Conservation (phyloP, 30 jellyfish, hydroid and myxozoan species). For the Morbakka virulenta region DNA sequence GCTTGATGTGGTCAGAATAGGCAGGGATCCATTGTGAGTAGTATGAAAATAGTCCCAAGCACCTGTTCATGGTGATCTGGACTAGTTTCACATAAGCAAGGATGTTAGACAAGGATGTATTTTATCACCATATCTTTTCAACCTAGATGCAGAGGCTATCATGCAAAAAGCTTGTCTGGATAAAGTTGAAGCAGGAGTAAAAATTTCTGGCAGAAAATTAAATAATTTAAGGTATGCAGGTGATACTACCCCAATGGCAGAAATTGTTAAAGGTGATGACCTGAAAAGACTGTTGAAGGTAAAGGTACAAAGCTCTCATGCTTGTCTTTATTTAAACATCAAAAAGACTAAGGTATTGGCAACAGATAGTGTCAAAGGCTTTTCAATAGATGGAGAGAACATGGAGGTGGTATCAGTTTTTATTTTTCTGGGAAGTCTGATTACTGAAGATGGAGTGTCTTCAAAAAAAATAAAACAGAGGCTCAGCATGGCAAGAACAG, state of each 20-base stretch:
- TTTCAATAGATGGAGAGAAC: background rate
- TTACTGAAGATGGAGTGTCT: no score
- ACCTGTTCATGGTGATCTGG: background rate
- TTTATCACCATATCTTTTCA: background rate
- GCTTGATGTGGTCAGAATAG: no score
- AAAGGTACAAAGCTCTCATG: background rate
- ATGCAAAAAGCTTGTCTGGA: background rate
- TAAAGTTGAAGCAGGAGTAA: background rate
- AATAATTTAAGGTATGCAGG: background rate
- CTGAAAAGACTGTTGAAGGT: background rate
- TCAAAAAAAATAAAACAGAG: no score
- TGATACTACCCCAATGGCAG: background rate
- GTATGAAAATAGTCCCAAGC: no score
- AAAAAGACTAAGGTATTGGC: background rate
- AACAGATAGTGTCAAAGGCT: background rate
- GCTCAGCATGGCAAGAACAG: no score
- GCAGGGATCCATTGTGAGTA: no score
- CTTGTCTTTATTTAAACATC: background rate
- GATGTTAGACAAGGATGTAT: slow-evolving; percentile 31
- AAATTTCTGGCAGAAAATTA: background rate
- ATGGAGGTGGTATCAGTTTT: no score
- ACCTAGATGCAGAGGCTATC: background rate
- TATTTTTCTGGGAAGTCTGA: no score
- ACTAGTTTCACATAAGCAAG: background rate
- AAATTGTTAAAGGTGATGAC: no score